These are phyloP conservation scores for Periophthalmodon schlosseri DNA, from an alignment of 2,113 vertebrate genomes.

Conservation along the genomic window DNA sequence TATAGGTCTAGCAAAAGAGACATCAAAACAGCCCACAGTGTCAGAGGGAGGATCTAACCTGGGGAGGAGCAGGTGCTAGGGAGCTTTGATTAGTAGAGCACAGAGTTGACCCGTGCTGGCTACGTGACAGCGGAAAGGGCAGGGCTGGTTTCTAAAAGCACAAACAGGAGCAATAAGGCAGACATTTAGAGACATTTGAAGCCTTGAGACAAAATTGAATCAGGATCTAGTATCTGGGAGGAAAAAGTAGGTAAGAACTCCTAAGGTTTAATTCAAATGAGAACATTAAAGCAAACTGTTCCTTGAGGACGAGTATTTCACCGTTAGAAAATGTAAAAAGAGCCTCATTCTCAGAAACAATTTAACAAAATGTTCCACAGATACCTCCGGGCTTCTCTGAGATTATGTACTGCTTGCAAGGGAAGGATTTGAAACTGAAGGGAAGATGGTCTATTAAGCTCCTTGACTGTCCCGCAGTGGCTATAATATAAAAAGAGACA, in stretches of 20 bases:
- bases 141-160: constrained; percentile 85
- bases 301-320: constrained; percentile 44
- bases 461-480: constrained; percentile 33
- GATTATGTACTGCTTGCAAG: constrained; percentile 58
- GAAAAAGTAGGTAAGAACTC: constrained; percentile 18
- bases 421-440: constrained; percentile 39
- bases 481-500: constrained; percentile 29
- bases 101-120: constrained; percentile 78
- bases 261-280: constrained; percentile 51
- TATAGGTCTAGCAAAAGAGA: constrained; percentile 16
- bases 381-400: constrained; percentile 45
- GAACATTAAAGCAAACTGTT: constrained; percentile 40
- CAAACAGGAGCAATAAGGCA: constrained; percentile 52
- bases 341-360: constrained; percentile 39
- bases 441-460: constrained; percentile 30
- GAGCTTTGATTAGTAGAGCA: constrained; percentile 85
- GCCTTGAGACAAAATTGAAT: constrained; percentile 49
- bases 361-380: constrained; percentile 56
- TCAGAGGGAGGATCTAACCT: constrained; percentile 66
- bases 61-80: constrained; percentile 72
- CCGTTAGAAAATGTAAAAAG: constrained; percentile 24
- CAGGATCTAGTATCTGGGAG: constrained; percentile 17
- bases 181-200: constrained; percentile 33
- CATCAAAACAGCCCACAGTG: constrained; percentile 21
- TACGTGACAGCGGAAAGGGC: constrained; percentile 79